These are phyloP conservation scores for Acinonyx jubatus DNA, from an alignment of 2,113 vertebrate genomes.

Conservation along the genomic window DNA sequence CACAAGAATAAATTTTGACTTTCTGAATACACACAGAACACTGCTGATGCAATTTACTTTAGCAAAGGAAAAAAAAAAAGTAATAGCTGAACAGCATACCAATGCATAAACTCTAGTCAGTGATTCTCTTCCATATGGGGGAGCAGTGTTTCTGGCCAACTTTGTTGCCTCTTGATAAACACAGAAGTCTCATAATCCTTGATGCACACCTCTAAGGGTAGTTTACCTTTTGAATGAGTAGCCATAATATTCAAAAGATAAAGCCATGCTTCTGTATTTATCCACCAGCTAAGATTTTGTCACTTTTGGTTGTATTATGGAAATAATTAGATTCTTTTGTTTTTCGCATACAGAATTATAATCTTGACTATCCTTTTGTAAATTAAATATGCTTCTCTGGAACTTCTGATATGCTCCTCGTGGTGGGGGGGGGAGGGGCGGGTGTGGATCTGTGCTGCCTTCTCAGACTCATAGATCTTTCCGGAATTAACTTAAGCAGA, in stretches of 20 bases:
- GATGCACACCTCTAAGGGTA: neutral
- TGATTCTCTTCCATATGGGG: neutral
- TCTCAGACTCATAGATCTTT: neutral
- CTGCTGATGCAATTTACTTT: neutral
- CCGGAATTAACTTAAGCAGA: neutral
- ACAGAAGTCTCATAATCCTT: neutral
- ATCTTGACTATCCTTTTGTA: neutral
- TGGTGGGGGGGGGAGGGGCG: neutral
- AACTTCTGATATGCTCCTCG: neutral
- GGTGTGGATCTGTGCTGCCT: neutral
- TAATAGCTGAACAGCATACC: neutral
- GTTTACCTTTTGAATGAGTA: neutral
- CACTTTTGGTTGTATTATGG: conserved; percentile 12
- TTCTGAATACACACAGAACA: neutral
- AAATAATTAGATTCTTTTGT: neutral
- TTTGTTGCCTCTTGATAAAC: neutral
- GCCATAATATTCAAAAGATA: neutral
- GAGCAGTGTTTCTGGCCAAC: neutral
- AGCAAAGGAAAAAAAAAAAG: neutral
- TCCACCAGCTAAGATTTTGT: conserved; percentile 1
- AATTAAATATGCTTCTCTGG: neutral
- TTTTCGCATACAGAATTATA: neutral
- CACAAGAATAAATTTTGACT: conserved; percentile 31
- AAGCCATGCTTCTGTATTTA: neutral
- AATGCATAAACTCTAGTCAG: neutral